These are phyloP conservation scores for Epinephelus malabaricus DNA, from an alignment of 2,797 vertebrate genomes.

Conservation along the genomic window DNA sequence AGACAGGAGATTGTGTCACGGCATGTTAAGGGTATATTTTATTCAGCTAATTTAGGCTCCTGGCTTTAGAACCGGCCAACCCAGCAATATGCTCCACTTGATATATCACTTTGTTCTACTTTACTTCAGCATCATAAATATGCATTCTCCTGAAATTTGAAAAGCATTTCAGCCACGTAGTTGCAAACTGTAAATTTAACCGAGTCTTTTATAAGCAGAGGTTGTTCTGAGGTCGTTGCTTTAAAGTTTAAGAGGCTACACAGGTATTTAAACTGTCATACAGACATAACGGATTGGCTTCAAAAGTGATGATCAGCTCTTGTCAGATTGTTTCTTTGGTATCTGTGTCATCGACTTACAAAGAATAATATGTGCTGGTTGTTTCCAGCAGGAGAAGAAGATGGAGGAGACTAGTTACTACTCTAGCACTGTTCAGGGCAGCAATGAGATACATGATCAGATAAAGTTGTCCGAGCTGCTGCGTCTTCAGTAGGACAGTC, in stretches of 20 bases:
- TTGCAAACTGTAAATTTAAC: slow-evolving; percentile 22
- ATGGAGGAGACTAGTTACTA: not conserved
- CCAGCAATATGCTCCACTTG: slow-evolving; percentile 64
- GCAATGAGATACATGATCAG: slow-evolving; percentile 11
- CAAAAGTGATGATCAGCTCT: not conserved
- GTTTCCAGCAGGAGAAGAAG: slow-evolving; percentile 9
- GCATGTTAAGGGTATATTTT: slow-evolving; percentile 68
- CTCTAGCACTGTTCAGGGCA: not conserved
- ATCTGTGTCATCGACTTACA: not conserved
- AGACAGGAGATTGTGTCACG: slow-evolving; percentile 65
- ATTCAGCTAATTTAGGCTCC: slow-evolving; percentile 74
- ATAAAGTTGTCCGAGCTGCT: slow-evolving; percentile 32
- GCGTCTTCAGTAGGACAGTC: slow-evolving; percentile 9
- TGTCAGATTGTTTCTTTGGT: not conserved
- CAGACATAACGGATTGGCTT: not conserved
- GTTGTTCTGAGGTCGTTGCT: not conserved
- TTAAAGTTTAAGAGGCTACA: slow-evolving; percentile 1
- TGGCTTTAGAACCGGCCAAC: slow-evolving; percentile 68
- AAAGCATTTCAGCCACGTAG: slow-evolving; percentile 2
- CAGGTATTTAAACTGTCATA: not conserved
- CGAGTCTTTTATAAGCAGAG: not conserved
- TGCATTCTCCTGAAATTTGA: slow-evolving; percentile 57
- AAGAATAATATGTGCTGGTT: not conserved
- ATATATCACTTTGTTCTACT: slow-evolving; percentile 80
- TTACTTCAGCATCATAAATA: slow-evolving; percentile 64